phyloP scores from a whole-genome alignment of 1,140 invertebrate species.

The Micrasema longulum region DNA sequence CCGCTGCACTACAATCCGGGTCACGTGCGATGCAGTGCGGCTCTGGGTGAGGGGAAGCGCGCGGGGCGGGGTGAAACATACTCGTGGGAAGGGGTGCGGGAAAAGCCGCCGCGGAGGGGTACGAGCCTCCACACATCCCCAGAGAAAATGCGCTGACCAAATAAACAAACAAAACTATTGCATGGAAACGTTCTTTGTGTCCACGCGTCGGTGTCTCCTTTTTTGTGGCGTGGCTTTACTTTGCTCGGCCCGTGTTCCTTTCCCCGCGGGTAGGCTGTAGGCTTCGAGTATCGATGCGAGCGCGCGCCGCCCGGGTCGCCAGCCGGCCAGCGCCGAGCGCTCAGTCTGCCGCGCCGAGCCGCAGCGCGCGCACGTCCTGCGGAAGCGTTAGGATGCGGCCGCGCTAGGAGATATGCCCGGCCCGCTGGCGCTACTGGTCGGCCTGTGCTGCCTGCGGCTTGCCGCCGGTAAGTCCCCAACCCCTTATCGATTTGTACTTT shows the following conservation, averaged over 20 bases:
- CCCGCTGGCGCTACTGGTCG: slow-evolving; percentile 67
- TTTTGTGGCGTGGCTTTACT: not conserved
- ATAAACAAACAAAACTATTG: not conserved
- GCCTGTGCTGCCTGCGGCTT: slow-evolving; percentile 65
- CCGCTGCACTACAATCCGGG: slow-evolving; percentile 39
- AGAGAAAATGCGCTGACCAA: not conserved
- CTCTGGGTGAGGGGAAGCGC: not conserved
- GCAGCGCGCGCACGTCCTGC: slow-evolving; percentile 60
- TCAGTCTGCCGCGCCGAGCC: slow-evolving; percentile 61
- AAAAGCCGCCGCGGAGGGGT: slow-evolving; percentile 15
- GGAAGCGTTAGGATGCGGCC: slow-evolving; percentile 67
- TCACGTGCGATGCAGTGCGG: slow-evolving; percentile 43
- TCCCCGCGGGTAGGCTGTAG: slow-evolving; percentile 45
- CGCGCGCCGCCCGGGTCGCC: slow-evolving; percentile 57
- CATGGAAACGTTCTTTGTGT: not conserved
- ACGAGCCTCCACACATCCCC: not conserved
- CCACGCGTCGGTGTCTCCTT: not conserved
- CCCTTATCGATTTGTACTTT: slow-evolving; percentile 28
- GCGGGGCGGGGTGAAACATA: not conserved
- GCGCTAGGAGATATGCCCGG: slow-evolving; percentile 64
- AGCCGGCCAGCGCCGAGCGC: slow-evolving; percentile 54
- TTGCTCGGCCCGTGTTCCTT: not conserved
- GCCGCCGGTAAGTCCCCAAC: slow-evolving; percentile 65
- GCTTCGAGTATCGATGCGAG: slow-evolving; percentile 52
- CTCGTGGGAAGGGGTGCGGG: slow-evolving; percentile 14